Evolutionary conservation across 64 coral and sea anemone genomes (phyloP).

Genomic region (Exaiptasia diaphana): DNA sequence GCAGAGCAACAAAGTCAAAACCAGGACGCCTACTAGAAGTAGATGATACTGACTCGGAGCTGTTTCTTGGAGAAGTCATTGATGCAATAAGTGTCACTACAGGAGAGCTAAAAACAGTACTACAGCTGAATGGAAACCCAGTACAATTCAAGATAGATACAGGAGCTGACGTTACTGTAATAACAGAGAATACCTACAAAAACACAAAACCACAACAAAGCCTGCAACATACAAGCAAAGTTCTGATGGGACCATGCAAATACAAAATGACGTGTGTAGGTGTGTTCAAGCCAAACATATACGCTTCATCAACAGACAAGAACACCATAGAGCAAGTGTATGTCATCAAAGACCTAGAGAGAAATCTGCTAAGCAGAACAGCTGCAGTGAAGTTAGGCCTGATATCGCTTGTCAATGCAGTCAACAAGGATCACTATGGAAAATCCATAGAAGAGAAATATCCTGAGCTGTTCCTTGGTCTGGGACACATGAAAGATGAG

Average conservation of each 20-base stretch:
- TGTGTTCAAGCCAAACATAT: slow-evolving; percentile 16
- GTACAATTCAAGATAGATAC: background rate
- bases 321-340: slow-evolving; percentile 17
- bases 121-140: background rate
- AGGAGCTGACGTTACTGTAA: background rate
- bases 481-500: slow-evolving; percentile 42
- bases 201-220: background rate
- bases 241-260: slow-evolving; percentile 26
- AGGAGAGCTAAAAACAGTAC: background rate
- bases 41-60: background rate
- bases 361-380: slow-evolving; percentile 35
- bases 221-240: background rate
- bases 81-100: background rate
- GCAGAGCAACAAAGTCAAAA: too few relatives aligned
- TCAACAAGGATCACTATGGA: slow-evolving; percentile 13
- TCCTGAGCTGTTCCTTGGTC: slow-evolving; percentile 51
- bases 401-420: background rate
- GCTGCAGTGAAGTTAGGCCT: slow-evolving; percentile 13
- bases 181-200: background rate
- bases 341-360: slow-evolving; percentile 48
- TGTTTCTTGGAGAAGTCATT: background rate
- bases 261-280: slow-evolving; percentile 43
- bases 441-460: background rate
- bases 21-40: too few relatives aligned
- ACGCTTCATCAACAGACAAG: background rate